These are phyloP conservation scores for Acanthurus lineatus DNA, from an alignment of 2,797 vertebrate genomes.

Conservation along the genomic window DNA sequence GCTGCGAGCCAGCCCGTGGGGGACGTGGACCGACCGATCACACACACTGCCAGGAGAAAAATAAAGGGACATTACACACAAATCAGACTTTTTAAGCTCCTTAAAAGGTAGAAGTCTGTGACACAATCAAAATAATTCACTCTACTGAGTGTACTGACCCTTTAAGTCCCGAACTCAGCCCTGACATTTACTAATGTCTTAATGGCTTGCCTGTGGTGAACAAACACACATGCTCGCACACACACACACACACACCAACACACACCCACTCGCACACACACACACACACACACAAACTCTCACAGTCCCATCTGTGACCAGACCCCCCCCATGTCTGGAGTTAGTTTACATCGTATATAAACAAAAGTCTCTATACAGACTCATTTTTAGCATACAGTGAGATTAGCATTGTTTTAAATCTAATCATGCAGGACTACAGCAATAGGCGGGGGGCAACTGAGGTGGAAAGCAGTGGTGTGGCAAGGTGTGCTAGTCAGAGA, in stretches of 20 bases:
- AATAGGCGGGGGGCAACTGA: slow-evolving; percentile 89
- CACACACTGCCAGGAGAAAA: slow-evolving; percentile 42
- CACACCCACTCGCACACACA: slow-evolving; percentile 32
- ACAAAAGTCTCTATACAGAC: slow-evolving; percentile 84
- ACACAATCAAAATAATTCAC: slow-evolving; percentile 39
- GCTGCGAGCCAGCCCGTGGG: slow-evolving; percentile 35
- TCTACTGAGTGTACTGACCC: slow-evolving; percentile 51
- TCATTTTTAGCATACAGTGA: slow-evolving; percentile 86
- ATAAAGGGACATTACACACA: slow-evolving; percentile 55
- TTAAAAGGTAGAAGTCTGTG: slow-evolving; percentile 42
- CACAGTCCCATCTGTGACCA: slow-evolving; percentile 58
- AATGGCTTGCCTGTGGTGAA: slow-evolving; percentile 55
- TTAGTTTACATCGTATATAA: slow-evolving; percentile 82
- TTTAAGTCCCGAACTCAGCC: slow-evolving; percentile 58
- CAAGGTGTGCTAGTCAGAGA: slow-evolving; percentile 86
- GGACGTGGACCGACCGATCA: slow-evolving; percentile 34
- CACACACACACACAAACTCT: slow-evolving; percentile 16
- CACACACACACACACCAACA: slow-evolving; percentile 29
- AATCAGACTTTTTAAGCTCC: slow-evolving; percentile 38
- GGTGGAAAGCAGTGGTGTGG: slow-evolving; percentile 87
- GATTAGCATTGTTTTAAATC: slow-evolving; percentile 85
- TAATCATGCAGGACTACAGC: slow-evolving; percentile 94
- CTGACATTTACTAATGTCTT: slow-evolving; percentile 61
- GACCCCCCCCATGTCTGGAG: slow-evolving; percentile 57
- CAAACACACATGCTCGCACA: slow-evolving; percentile 24